A percentile compares a stretch with the other conserved stretches of the same genome.
Conservation (phyloP, 2,888 invertebrate species). For the Beris morrisii region DNA sequence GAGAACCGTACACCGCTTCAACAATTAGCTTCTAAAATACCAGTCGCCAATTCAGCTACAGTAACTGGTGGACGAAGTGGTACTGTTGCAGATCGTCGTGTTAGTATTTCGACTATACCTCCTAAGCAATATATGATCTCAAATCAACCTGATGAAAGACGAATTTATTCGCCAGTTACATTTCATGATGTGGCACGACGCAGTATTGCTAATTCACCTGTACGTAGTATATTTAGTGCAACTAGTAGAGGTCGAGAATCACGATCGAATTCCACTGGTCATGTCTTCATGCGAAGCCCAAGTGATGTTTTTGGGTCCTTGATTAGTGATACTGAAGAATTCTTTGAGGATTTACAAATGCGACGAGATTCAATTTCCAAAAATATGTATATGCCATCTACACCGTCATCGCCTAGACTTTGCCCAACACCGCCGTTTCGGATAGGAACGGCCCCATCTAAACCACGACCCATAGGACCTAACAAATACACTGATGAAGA, state of each 20-base stretch:
- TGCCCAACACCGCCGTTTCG: constrained; percentile 63
- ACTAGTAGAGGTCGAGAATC: constrained; percentile 59
- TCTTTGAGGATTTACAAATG: constrained; percentile 57
- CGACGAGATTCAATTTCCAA: constrained; percentile 47
- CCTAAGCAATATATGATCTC: constrained; percentile 2
- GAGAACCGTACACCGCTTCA: constrained; percentile 64
- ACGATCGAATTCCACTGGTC: constrained; percentile 71
- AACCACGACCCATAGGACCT: constrained; percentile 50
- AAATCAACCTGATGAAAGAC: constrained; percentile 62
- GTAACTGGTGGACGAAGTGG: constrained; percentile 22
- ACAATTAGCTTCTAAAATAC: constrained; percentile 41
- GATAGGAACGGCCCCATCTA: constrained; percentile 59
- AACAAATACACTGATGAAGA: constrained; percentile 54
- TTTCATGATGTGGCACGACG: constrained; percentile 81
- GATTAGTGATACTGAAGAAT: constrained; percentile 61
- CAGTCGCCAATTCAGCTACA: constrained; percentile 37
- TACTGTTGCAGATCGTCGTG: constrained; percentile 46
- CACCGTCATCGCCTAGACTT: constrained; percentile 53
- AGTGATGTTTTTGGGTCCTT: constrained; percentile 63
- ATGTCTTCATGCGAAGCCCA: constrained; percentile 61
- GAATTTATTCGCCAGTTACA: constrained; percentile 81
- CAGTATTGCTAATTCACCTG: constrained; percentile 77
- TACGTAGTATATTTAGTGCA: constrained; percentile 56
- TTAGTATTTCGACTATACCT: constrained; percentile 41
- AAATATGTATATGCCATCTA: constrained; percentile 43